phyloP scores from a whole-genome alignment of 2,113 vertebrate genomes.

The Sitta europaea region DNA sequence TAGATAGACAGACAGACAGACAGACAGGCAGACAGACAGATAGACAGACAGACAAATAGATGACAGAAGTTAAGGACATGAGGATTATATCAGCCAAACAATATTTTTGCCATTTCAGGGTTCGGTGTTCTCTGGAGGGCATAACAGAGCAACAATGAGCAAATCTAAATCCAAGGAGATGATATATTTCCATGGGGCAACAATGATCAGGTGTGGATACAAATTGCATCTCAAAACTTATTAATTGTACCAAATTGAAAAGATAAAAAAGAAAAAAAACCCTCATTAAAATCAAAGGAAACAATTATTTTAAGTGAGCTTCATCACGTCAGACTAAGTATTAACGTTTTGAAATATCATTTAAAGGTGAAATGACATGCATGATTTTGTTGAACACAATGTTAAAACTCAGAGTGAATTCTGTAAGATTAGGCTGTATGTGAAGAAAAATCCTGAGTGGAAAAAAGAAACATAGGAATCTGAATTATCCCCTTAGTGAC shows the following conservation, averaged over 20 bases:
- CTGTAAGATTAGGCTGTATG: background rate
- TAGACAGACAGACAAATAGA: too few relatives aligned
- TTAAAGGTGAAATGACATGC: background rate
- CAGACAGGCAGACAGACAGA: too few relatives aligned
- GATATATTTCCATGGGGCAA: background rate
- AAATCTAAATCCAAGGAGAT: background rate
- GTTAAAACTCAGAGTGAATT: background rate
- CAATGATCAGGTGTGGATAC: background rate
- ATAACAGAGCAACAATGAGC: background rate
- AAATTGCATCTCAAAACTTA: background rate
- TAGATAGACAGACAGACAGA: fast-evolving
- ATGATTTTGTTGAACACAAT: background rate
- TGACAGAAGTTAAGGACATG: background rate
- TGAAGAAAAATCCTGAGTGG: background rate
- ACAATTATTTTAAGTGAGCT: background rate
- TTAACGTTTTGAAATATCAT: background rate
- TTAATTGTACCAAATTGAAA: background rate
- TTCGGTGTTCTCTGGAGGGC: background rate
- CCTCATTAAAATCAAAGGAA: background rate
- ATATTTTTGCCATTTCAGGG: background rate
- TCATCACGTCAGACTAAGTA: background rate
- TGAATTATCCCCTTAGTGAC: background rate
- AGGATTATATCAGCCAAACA: background rate
- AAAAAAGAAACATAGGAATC: background rate
- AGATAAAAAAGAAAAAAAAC: background rate